phyloP scores from a whole-genome alignment of 2,113 vertebrate genomes.

The Thamnaconus septentrionalis region DNA sequence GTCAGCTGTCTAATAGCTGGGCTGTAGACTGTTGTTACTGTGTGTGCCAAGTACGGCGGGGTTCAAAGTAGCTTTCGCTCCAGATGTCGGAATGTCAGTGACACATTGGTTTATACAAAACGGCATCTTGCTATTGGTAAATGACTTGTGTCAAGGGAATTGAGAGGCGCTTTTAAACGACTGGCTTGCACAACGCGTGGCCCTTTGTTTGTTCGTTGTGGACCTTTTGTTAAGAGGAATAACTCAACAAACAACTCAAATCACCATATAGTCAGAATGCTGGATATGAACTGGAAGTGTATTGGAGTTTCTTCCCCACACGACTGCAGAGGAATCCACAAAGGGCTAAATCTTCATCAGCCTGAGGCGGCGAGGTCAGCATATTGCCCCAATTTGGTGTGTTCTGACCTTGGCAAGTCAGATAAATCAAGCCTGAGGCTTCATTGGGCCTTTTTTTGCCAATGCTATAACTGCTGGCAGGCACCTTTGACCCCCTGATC shows the following conservation, averaged over 20 bases:
- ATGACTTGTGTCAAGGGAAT: too few relatives aligned
- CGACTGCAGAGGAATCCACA: slow-evolving; percentile 24
- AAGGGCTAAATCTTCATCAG: slow-evolving; percentile 39
- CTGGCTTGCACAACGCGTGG: too few relatives aligned
- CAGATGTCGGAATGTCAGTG: slow-evolving; percentile 6
- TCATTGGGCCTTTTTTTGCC: slow-evolving; percentile 52
- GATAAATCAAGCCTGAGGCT: slow-evolving; percentile 69
- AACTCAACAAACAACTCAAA: too few relatives aligned
- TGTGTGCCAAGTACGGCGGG: slow-evolving; percentile 14
- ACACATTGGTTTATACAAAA: neutral
- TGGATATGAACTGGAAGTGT: slow-evolving; percentile 49
- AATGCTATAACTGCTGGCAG: slow-evolving; percentile 51
- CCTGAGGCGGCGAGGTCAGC: slow-evolving; percentile 43
- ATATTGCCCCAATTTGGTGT: slow-evolving; percentile 43
- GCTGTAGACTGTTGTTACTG: slow-evolving; percentile 11
- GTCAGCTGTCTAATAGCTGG: slow-evolving; percentile 32
- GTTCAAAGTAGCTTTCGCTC: slow-evolving; percentile 21
- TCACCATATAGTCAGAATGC: neutral
- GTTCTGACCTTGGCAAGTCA: slow-evolving; percentile 52
- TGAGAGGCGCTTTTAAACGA: too few relatives aligned
- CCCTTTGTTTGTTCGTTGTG: too few relatives aligned
- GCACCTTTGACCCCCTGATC: slow-evolving; percentile 47
- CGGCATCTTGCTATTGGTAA: neutral
- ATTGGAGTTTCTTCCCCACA: slow-evolving; percentile 24
- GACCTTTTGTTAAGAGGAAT: too few relatives aligned